Base-by-base conservation (phyloP, 2,888 invertebrate genomes). In the Sinopyrophorus schimmeli region DNA sequence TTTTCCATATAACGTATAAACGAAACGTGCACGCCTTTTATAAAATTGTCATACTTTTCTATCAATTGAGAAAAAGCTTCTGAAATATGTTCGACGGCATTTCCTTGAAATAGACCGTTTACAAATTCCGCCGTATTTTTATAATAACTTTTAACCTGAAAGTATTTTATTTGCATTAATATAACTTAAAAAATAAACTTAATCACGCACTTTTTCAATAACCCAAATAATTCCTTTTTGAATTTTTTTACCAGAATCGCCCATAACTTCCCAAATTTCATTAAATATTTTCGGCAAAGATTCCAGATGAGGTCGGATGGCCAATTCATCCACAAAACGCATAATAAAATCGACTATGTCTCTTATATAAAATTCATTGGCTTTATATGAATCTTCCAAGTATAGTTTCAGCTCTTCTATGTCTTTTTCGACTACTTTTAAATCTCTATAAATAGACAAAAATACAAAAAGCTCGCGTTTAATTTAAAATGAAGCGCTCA, bases 201-300 rank as follows among this genome's bases (percentile, higher is more conserved):
- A 7, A 5, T 5, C n/a, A 11, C 9, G n/a, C 73, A 78, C 78
- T 35, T 83, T 81, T 51, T 87, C 84, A 0, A 89, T 83, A 0
- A 89, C 78, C 82, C 85, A 89, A 0, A 83, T 73, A 5, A 91
- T 74, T 56, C 88, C 88, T 55, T 87, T 83, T 31, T 87, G 83
- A 11, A 91, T 80, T 0, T 88, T 88, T 57, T 84, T 80, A 5
- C 89, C 89, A 0, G 90, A 89, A 40, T 89, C 89, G 0, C 90
- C 91, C 87, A 91, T 87, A 60, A 88, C 83, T 3, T 87, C 87
- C 87, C 88, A 89, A 64, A 91, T 80, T 69, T 91, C 91, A 32
- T 85, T 86, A 0, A 91, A 78, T 14, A 91, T 87, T 31, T 86
- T 87, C 0, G 91, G 91, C 37, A 91, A 66, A 1, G 86, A 85